Percentiles rank a stretch among this genome's conserved stretches.
Conservation (phyloP, 2,888 invertebrate genomes). For the Scaptomyza flava region DNA sequence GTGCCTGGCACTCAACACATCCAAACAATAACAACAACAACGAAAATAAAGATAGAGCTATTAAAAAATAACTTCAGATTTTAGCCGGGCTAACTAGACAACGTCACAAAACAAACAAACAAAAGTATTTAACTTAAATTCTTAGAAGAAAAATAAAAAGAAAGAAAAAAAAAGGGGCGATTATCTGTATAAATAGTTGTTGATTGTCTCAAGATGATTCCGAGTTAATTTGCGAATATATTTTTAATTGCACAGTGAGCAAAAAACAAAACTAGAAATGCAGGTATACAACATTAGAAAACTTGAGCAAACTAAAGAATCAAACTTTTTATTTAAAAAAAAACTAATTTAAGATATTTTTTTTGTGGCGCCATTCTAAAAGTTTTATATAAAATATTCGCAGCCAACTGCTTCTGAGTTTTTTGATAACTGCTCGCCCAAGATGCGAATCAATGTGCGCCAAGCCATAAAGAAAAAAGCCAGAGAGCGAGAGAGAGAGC, state of each 20-base stretch:
- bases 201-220: constrained; percentile 61
- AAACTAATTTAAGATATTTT: not conserved
- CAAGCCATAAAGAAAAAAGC: not conserved
- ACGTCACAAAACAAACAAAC: constrained; percentile 26
- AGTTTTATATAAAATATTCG: constrained; percentile 18
- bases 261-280: not conserved
- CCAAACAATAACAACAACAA: constrained; percentile 20
- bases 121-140: constrained; percentile 65
- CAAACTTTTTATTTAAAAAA: not conserved
- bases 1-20: constrained; percentile 64
- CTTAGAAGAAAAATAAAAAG: constrained; percentile 15
- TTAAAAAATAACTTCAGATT: constrained; percentile 48
- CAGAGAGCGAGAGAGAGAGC: not conserved
- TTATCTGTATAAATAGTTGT: constrained; percentile 43
- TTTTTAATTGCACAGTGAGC: constrained; percentile 35
- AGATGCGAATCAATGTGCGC: constrained; percentile 48
- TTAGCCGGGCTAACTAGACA: constrained; percentile 33
- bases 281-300: not conserved
- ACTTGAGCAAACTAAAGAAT: not conserved
- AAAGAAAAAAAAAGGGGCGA: constrained; percentile 31
- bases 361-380: constrained; percentile 37
- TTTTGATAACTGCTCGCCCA: constrained; percentile 33
- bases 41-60: constrained; percentile 36
- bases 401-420: constrained; percentile 34
- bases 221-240: constrained; percentile 36